These are phyloP conservation scores for Lasioglossum calceatum DNA, from an alignment of 2,888 invertebrate genomes.

Conservation along the genomic window DNA sequence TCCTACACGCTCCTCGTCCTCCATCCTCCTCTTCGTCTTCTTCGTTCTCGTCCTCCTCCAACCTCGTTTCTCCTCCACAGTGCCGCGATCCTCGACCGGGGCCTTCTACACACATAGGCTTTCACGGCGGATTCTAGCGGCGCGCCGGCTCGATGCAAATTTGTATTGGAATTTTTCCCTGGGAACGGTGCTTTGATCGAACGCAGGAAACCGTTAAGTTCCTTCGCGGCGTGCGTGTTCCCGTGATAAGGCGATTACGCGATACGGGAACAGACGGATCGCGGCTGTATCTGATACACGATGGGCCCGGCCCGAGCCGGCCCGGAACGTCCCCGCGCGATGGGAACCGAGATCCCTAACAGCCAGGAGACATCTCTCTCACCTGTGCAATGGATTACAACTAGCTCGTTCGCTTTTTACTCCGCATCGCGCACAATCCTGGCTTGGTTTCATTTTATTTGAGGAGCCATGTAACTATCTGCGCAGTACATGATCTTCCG, in stretches of 20 bases:
- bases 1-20: constrained; percentile 24
- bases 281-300: constrained; percentile 54
- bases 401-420: neutral
- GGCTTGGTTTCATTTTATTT: neutral
- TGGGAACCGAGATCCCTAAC: constrained; percentile 27
- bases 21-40: neutral
- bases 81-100: neutral
- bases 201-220: constrained; percentile 61
- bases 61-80: neutral
- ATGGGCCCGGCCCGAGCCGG: constrained; percentile 5
- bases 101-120: constrained; percentile 25
- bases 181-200: constrained; percentile 58
- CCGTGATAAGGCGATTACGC: constrained; percentile 61
- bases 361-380: constrained; percentile 44
- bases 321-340: constrained; percentile 21
- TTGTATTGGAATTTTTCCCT: constrained; percentile 47
- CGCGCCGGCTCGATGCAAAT: constrained; percentile 46
- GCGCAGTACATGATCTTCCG: too few relatives aligned
- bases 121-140: constrained; percentile 47
- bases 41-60: neutral
- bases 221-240: constrained; percentile 52
- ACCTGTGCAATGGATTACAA: neutral
- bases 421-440: too few relatives aligned
- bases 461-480: too few relatives aligned
- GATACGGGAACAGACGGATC: constrained; percentile 60